Base-by-base conservation (phyloP, 1,140 invertebrate genomes). In the Lepidostoma basale region DNA sequence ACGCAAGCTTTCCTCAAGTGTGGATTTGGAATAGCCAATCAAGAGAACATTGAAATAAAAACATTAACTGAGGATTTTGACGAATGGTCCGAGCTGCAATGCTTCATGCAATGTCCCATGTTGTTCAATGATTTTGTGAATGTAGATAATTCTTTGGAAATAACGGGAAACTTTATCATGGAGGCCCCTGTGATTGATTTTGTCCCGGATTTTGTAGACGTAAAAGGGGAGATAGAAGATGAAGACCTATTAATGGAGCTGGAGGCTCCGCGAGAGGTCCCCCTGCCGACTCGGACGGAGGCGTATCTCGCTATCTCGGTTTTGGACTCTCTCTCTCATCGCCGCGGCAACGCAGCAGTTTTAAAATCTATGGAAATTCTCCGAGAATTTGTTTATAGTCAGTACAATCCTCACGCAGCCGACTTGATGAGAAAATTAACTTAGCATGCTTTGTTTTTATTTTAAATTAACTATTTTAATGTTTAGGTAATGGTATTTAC, bases 401-500 rank as follows among this genome's bases (percentile, higher is more conserved):
- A 39, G 14, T 64, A 54, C 52, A 39, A 59, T 18, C 47, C 10
- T 12, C 12, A 44, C 14, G n/a, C n/a, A 39, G 20, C 56, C n/a
- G 18, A 69, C 16, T n/a, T 28, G n/a, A 28, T 54, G 5, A 30
- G 49, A 54, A 30, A 54, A 54, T 54, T 36, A 2, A 36, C 33
- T 1, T 36, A 36, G 33, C n/a, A n/a, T n/a, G n/a, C n/a, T n/a
- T n/a, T n/a, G n/a, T n/a, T n/a, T n/a, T n/a, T n/a, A n/a, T n/a
- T n/a, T n/a, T n/a, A n/a, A n/a, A n/a, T n/a, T n/a, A n/a, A n/a
- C 1, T 36, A 36, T 36, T n/a, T 12, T 36, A n/a, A 25, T 59
- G 3, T 22, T 67, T 62, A 70, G 58, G 42, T 70, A 74, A 68
- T 74, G 42, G 18, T 45, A 2, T 45, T 18, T 3, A 2, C n/a